Percentiles rank a stretch among this genome's conserved stretches.
phyloP scores from a whole-genome alignment of 2,797 vertebrate genomes.

The Taenioides sp. region DNA sequence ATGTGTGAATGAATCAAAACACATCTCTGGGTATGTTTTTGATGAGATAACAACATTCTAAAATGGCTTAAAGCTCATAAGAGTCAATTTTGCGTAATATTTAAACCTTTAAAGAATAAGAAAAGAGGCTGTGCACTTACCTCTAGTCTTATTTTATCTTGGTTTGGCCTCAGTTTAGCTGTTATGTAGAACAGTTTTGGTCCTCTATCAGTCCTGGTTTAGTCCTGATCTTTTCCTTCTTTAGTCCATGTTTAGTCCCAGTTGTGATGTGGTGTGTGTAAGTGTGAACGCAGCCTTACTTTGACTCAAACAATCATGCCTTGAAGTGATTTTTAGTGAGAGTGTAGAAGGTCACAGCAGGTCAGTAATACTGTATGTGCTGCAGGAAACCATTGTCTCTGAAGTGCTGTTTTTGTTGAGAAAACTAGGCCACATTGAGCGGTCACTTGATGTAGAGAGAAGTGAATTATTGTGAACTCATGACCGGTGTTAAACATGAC shows the following conservation, averaged over 20 bases:
- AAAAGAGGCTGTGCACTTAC: not conserved
- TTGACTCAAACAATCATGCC: not conserved
- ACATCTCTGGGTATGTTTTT: too few relatives aligned
- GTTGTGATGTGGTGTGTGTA: not conserved
- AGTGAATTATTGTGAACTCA: slow-evolving; percentile 29
- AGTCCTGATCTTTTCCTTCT: not conserved
- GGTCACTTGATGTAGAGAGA: slow-evolving; percentile 8
- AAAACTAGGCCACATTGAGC: slow-evolving; percentile 19
- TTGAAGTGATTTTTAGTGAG: slow-evolving; percentile 44
- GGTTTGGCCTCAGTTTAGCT: not conserved
- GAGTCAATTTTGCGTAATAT: too few relatives aligned
- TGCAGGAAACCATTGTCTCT: not conserved
- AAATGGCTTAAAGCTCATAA: too few relatives aligned
- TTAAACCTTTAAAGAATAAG: too few relatives aligned
- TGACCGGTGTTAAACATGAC: slow-evolving; percentile 42
- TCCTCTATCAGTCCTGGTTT: not conserved
- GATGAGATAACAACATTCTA: too few relatives aligned
- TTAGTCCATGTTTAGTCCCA: not conserved
- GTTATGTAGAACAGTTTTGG: not conserved
- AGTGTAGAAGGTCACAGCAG: not conserved
- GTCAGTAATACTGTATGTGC: not conserved
- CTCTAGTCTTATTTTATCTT: not conserved
- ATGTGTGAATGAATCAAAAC: too few relatives aligned
- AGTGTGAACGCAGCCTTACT: not conserved
- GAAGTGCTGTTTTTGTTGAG: not conserved